A percentile compares a stretch with the other conserved stretches of the same genome.
Evolutionary conservation across 2,113 vertebrate genomes (phyloP).

Genomic region (Eclectus roratus): DNA sequence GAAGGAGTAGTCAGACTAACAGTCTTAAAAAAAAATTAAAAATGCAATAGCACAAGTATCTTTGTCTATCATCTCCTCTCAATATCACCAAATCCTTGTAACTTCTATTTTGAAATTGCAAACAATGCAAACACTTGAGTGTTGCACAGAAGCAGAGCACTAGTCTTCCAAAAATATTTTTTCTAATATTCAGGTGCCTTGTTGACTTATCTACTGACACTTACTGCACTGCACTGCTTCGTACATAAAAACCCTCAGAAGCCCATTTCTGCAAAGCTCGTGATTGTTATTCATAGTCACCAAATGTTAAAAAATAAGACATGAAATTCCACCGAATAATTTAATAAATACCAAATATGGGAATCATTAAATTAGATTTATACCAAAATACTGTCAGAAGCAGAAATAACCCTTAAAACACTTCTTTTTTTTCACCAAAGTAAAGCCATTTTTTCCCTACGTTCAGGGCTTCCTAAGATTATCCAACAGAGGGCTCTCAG

Average conservation of each 20-base stretch:
- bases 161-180: background rate
- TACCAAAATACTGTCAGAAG: background rate
- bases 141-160: background rate
- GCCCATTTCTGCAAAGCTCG: background rate
- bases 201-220: background rate
- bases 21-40: background rate
- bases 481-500: conserved; percentile 68
- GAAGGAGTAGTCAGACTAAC: background rate
- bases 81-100: background rate
- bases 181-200: background rate
- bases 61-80: background rate
- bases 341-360: background rate
- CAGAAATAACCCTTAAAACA: background rate
- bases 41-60: background rate
- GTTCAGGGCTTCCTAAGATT: background rate
- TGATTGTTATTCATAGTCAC: background rate
- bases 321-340: background rate
- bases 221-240: background rate
- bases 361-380: background rate
- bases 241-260: background rate
- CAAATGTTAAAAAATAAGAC: background rate
- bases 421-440: background rate
- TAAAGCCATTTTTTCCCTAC: background rate
- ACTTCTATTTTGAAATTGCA: background rate
- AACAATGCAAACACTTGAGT: background rate